phyloP scores from a whole-genome alignment of 2,113 vertebrate genomes.

The Columbina picui region DNA sequence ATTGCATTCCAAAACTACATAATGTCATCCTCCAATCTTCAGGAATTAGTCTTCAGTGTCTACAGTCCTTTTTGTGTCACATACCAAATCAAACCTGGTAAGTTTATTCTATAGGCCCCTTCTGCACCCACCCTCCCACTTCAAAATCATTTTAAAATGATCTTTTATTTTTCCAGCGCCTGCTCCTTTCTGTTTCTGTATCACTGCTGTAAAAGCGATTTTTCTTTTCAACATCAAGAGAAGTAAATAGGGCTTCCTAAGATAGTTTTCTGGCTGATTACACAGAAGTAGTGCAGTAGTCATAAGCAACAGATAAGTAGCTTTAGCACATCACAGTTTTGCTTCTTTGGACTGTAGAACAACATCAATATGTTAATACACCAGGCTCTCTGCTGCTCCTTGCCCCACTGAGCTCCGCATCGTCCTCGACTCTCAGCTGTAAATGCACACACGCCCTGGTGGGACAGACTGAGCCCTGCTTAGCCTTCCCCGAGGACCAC shows the following conservation, averaged over 20 bases:
- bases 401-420: not conserved
- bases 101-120: not conserved
- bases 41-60: not conserved
- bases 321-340: not conserved
- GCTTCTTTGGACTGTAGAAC: not conserved
- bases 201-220: not conserved
- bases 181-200: not conserved
- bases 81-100: not conserved
- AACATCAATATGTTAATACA: not conserved
- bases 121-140: not conserved
- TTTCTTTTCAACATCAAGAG: conserved; percentile 3
- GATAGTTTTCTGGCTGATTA: conserved; percentile 44
- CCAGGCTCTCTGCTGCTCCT: not conserved
- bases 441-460: fast-evolving
- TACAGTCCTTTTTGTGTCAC: not conserved
- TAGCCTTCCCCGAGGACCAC: not conserved
- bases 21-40: not conserved
- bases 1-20: not conserved
- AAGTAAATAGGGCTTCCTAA: conserved; percentile 18
- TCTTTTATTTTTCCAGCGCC: not conserved
- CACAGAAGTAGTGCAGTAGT: not conserved
- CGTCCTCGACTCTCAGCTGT: not conserved
- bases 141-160: not conserved
- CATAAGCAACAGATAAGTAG: conserved; percentile 24
- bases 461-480: not conserved